Evolutionary conservation across 2,888 invertebrate genomes (phyloP), one percentile per base, ranked within the genome.

Genomic region (Nomada ferruginata): DNA sequence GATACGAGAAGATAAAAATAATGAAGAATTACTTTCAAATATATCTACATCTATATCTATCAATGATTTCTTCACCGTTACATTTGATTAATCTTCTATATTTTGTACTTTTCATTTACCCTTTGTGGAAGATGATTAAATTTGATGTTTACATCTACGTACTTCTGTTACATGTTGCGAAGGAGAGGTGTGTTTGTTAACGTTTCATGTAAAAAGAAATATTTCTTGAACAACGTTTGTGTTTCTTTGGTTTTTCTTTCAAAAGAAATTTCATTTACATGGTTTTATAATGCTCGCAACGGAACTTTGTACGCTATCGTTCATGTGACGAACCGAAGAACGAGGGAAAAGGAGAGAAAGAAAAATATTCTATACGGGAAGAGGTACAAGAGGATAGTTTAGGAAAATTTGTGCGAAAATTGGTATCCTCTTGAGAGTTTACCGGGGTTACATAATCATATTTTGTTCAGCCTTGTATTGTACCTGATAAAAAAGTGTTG

Each of bases 381-480:
- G 20, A 60, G 52, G 26, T 11, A 26, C 11, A 18, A 44, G 7
- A 44, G 10, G 29, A 3, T 2, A 5, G 36, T 20, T 26, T 29
- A 44, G 53, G 36, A 29, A 47, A 59, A 72, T 13, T 61, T 57
- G 36, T 44, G 36, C 36, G 7, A 63, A 26, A 47, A 57, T 11
- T 15, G 23, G 44, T 76, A 71, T 82, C 44, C 44, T 71, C 59
- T 60, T 52, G 29, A 50, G 60, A 63, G 75, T 83, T 69, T 75
- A 68, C 64, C 61, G 68, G 55, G 75, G 79, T 87, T 68, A 63
- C 74, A 80, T 75, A 72, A 77, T 83, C 70, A 77, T 78, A 76
- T 84, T 89, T 85, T 84, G 79, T 89, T 87, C 86, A 84, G 82
- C 86, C 88, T 89, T 88, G 87, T 88, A 89, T 89, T 87, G 89